Evolutionary conservation across 2,797 vertebrate genomes (phyloP), one percentile per base, ranked within the genome.

Genomic region (Hipposideros larvatus): DNA sequence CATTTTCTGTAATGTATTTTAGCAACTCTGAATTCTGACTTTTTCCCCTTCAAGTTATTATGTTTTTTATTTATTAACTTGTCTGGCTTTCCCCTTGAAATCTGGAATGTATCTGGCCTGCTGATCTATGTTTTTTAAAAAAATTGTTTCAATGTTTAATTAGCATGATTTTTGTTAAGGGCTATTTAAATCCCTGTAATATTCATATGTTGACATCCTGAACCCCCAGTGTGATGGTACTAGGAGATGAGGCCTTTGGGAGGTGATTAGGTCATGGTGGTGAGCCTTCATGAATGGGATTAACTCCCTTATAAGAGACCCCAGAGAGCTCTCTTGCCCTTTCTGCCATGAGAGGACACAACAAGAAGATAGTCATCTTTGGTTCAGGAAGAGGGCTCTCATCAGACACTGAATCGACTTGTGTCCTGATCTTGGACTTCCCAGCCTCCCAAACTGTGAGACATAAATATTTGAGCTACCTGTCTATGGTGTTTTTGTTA

Each of bases 11-110:
- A 84, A 84, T 53, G 4, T 37, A 65, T 74, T 55, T 87, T 83
- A 74, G 28, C 90, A 66, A 75, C 70, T 92, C 59, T 43, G n/a
- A 90, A 18, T 83, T 88, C 22, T 91, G 43, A 90, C 53, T 34
- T 55, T 74, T 63, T 2, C 5, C 14, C 7, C 7, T 55, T 21
- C 16, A 55, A 43, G 15, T 37, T 71, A 7, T 53, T 65, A 11
- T 41, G n/a, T 6, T 9, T 18, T 8, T 68, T 55, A 59, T 86
- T 51, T 51, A 51, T 11, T 51, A 51, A 79, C 15, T 90, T 31
- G 16, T n/a, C 34, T 88, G 24, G 1, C 24, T 2, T 94, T 91
- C 37, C 68, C 88, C 15, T 65, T 92, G 24, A 65, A 89, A 71
- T 86, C 15, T 78, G 43, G 63, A 75, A n/a, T 89, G 43, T 79